Evolutionary conservation across 2,113 vertebrate genomes (phyloP).

Genomic region (Candoia aspera): DNA sequence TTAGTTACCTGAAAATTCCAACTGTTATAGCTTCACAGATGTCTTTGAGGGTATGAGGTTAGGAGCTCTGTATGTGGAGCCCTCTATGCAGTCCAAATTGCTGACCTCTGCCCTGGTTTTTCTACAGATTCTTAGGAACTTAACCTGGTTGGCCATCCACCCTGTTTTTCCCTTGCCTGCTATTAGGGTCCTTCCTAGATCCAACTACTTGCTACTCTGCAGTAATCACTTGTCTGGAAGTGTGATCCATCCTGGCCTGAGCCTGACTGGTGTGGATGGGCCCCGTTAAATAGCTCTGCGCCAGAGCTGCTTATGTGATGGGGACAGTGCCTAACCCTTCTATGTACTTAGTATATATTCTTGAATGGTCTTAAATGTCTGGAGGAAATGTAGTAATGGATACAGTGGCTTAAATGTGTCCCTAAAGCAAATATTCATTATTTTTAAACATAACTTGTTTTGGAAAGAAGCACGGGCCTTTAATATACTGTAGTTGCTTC

Average conservation of each 20-base stretch:
- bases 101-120: background rate
- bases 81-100: background rate
- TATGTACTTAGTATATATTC: background rate
- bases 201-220: background rate
- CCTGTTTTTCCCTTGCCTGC: background rate
- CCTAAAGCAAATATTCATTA: background rate
- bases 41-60: background rate
- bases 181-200: background rate
- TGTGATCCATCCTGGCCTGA: background rate
- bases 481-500: constrained; percentile 24
- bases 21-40: background rate
- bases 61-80: background rate
- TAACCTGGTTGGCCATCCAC: background rate
- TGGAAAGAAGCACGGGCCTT: constrained; percentile 27
- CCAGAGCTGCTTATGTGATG: background rate
- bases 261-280: background rate
- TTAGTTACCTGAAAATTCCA: background rate
- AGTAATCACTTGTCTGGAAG: background rate
- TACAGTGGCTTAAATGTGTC: background rate
- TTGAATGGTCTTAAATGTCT: constrained; percentile 15
- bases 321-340: background rate
- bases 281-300: background rate
- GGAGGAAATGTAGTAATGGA: background rate
- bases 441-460: constrained; percentile 16
- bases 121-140: background rate